These are phyloP conservation scores for Pomatorhinus ruficollis DNA, from an alignment of 2,113 vertebrate species.

Conservation along the genomic window DNA sequence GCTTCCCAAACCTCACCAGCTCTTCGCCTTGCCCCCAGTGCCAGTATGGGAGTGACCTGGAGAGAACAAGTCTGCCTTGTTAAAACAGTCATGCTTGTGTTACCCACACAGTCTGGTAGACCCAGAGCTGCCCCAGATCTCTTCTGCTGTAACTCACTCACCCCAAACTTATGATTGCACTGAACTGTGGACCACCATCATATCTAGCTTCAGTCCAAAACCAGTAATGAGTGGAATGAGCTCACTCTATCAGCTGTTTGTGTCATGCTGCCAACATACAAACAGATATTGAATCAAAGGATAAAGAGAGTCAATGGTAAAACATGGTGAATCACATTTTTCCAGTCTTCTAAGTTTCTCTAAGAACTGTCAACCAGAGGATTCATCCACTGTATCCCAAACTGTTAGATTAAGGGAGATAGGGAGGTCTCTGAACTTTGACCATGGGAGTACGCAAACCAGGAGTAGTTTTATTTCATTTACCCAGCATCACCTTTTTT, in stretches of 20 bases:
- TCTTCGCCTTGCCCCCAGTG: not conserved
- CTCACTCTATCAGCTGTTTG: not conserved
- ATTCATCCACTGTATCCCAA: not conserved
- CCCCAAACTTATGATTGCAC: not conserved
- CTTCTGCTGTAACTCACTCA: not conserved
- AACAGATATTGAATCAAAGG: not conserved
- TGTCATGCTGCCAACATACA: not conserved
- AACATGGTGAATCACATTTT: not conserved
- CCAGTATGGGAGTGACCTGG: not conserved
- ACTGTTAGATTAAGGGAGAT: not conserved
- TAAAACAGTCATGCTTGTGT: not conserved
- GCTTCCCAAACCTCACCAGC: not conserved
- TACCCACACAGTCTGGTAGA: not conserved
- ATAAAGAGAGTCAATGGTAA: not conserved
- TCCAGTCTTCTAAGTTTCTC: not conserved
- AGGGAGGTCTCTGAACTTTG: not conserved
- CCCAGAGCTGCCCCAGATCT: not conserved
- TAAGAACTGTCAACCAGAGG: not conserved
- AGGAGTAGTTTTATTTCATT: not conserved
- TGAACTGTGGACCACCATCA: not conserved
- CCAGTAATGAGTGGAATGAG: not conserved
- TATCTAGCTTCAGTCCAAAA: not conserved
- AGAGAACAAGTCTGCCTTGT: not conserved
- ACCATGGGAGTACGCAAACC: not conserved
- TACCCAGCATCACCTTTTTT: not conserved